Percentiles rank a stretch among this genome's conserved stretches.
Conservation (phyloP, 2,888 invertebrate genomes). For the Rhamnusium bicolor region DNA sequence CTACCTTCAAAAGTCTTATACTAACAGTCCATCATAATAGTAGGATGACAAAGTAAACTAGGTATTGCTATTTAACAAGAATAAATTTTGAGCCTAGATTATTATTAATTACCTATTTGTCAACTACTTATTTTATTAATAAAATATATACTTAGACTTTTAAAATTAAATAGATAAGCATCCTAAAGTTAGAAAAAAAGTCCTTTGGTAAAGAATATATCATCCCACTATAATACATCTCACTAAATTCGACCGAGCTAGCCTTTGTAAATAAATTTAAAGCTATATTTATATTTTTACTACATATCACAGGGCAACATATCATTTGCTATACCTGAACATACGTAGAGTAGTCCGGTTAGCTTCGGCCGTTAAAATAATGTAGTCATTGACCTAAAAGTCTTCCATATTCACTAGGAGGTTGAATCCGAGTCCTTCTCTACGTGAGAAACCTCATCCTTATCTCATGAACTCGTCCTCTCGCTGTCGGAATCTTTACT, state of each 20-base stretch:
- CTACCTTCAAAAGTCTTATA: slow-evolving; percentile 50
- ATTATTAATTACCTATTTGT: neutral
- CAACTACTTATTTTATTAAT: neutral
- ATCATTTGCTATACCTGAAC: slow-evolving; percentile 61
- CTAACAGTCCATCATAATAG: slow-evolving; percentile 36
- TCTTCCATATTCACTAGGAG: slow-evolving; percentile 54
- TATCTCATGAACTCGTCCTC: slow-evolving; percentile 74
- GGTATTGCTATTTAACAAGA: neutral
- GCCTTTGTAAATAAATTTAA: slow-evolving; percentile 34
- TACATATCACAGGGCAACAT: slow-evolving; percentile 64
- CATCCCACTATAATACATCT: slow-evolving; percentile 43
- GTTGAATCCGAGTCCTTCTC: slow-evolving; percentile 52
- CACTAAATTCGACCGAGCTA: slow-evolving; percentile 50
- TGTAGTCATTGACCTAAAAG: slow-evolving; percentile 42
- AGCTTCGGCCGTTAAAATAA: slow-evolving; percentile 52
- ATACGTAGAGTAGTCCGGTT: slow-evolving; percentile 56
- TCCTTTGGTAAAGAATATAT: slow-evolving; percentile 23
- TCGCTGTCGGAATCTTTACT: slow-evolving; percentile 64
- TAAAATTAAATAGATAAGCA: neutral
- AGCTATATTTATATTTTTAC: slow-evolving; percentile 36
- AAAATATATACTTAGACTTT: neutral
- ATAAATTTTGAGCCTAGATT: neutral
- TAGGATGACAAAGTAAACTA: slow-evolving; percentile 36
- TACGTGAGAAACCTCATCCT: slow-evolving; percentile 39
- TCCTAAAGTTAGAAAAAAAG: neutral